These are phyloP conservation scores for Microchirus variegatus DNA, from an alignment of 2,797 vertebrate genomes.

Conservation along the genomic window DNA sequence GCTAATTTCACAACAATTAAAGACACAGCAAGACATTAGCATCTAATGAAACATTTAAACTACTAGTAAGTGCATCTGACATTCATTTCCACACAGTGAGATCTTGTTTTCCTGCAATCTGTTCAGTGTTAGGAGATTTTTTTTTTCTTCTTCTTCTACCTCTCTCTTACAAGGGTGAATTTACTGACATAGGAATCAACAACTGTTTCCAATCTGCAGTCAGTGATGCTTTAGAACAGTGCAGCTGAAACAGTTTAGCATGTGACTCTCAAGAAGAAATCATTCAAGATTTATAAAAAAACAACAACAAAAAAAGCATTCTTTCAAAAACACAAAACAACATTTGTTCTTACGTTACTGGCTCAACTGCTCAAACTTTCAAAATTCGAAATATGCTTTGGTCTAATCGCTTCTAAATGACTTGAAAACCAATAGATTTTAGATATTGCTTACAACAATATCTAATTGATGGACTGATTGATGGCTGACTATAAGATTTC, in stretches of 20 bases:
- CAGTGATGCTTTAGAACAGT: conserved; percentile 85
- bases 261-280: conserved; percentile 31
- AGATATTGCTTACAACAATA: too few relatives aligned
- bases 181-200: conserved; percentile 96
- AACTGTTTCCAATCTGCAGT: conserved; percentile 98
- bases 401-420: background rate
- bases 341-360: background rate
- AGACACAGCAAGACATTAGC: conserved; percentile 97
- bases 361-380: background rate
- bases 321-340: conserved; percentile 4
- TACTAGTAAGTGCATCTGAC: conserved; percentile 94
- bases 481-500: background rate
- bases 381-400: background rate
- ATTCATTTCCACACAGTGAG: conserved; percentile 95
- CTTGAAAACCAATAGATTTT: too few relatives aligned
- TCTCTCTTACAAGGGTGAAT: conserved; percentile 83
- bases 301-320: background rate
- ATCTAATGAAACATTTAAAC: conserved; percentile 99
- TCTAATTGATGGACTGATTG: background rate
- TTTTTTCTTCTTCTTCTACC: conserved; percentile 13
- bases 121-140: conserved; percentile 92
- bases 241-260: conserved; percentile 58
- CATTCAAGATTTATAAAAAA: conserved; percentile 31
- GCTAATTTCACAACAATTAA: conserved; percentile 99
- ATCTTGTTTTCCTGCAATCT: conserved; percentile 93